Base-by-base conservation (phyloP, 2,888 invertebrate genomes). In the Cotesia congregata region DNA sequence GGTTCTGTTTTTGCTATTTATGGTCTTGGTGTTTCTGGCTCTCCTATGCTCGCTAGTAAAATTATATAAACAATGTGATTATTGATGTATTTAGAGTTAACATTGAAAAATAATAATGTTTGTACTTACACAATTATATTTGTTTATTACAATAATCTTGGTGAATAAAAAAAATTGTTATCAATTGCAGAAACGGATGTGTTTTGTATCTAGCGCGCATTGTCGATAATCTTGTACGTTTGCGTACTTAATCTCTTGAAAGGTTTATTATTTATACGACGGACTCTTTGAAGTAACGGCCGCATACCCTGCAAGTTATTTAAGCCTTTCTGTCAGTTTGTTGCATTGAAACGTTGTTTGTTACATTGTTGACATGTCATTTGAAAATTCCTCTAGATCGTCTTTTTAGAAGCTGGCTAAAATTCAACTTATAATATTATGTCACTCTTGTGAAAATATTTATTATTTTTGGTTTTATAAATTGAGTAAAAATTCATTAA, bases 1-100 rank as follows among this genome's bases (percentile, higher is more conserved):
- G 92, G 92, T 64, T 88, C 89, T 17, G 83, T 91, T 0, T 91
- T 90, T 78, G 86, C 88, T 7, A 80, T 91, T 6, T 85, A 86
- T 62, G 87, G 88, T 71, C 86, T 91, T 39, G 88, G 87, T 4
- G 88, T 86, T 1, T 83, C 75, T 60, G 91, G 91, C 17, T 72
- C 71, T 74, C 76, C 74, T 12, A 80, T 80, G 80, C 74, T 67
- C 6, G 15, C 50, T n/a, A 78, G n/a, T 41, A 74, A 62, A 40
- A 74, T 77, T 67, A 78, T 71, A 77, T 60, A 59, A 30, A 20
- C 2, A 30, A 30, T 30, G 3, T 30, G 3, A 30, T 30, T 30
- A 30, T 30, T 30, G 30, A 30, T 9, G 0, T 1, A 50, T 50
- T 50, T 12, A 50, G 3, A 50, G 6, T 50, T 50, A 3, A 12